A percentile compares a stretch with the other conserved stretches of the same genome.
phyloP scores from a whole-genome alignment of 2,797 vertebrate genomes.

The Falco columbarius region DNA sequence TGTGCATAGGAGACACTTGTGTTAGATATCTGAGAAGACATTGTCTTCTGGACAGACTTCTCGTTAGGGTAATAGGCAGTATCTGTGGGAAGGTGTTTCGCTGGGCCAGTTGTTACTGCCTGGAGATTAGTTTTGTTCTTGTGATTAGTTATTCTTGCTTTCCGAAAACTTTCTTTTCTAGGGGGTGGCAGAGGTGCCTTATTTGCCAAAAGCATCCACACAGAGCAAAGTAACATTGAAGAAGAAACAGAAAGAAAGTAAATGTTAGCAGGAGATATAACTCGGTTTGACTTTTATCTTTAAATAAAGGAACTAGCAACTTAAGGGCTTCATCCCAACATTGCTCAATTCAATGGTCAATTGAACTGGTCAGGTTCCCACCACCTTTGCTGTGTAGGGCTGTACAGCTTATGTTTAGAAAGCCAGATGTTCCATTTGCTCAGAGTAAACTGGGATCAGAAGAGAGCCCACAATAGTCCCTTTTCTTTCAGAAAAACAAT shows the following conservation, averaged over 20 bases:
- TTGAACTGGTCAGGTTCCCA: background rate
- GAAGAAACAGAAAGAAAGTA: constrained; percentile 80
- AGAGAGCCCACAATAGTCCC: background rate
- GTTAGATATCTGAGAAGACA: constrained; percentile 82
- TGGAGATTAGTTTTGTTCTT: constrained; percentile 71
- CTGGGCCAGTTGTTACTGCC: constrained; percentile 62
- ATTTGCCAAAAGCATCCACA: constrained; percentile 81
- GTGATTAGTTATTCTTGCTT: constrained; percentile 72
- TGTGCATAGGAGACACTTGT: constrained; percentile 83
- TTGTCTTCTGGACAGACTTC: constrained; percentile 52
- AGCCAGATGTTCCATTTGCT: background rate
- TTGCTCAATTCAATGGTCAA: background rate
- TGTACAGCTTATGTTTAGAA: background rate
- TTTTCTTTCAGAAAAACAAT: background rate
- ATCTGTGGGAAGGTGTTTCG: constrained; percentile 14
- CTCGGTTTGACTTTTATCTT: constrained; percentile 11
- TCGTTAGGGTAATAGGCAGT: constrained; percentile 65
- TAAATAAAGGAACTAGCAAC: constrained; percentile 10
- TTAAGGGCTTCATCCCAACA: constrained; percentile 21
- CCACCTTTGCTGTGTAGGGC: background rate
- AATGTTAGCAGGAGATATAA: constrained; percentile 72
- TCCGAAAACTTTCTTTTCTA: constrained; percentile 87
- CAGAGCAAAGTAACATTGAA: constrained; percentile 77
- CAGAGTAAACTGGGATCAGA: background rate
- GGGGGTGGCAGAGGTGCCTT: constrained; percentile 85